Evolutionary conservation across 2,888 invertebrate species (phyloP).

Genomic region (Synergus japonicus): DNA sequence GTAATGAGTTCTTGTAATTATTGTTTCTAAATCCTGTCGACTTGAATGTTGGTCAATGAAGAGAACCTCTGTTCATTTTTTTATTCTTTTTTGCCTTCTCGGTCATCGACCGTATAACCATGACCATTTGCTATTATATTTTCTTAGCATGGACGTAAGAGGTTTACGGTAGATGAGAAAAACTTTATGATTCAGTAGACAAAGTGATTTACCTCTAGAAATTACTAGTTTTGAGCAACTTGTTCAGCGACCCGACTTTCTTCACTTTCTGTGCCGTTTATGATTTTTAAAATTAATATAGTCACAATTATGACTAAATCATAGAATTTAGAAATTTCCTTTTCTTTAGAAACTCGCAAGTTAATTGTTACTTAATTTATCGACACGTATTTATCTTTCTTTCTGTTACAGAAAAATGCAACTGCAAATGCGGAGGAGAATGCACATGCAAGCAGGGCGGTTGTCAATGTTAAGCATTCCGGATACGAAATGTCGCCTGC

Average conservation of each 20-base stretch:
- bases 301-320: not conserved
- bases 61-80: slow-evolving; percentile 22
- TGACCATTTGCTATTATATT: slow-evolving; percentile 45
- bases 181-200: not conserved
- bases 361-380: slow-evolving; percentile 2
- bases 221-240: not conserved
- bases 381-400: slow-evolving; percentile 34
- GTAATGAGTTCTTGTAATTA: not conserved
- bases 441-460: slow-evolving; percentile 46
- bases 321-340: not conserved
- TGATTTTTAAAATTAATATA: not conserved
- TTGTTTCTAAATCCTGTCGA: slow-evolving; percentile 39
- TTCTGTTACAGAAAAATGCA: slow-evolving; percentile 68
- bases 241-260: not conserved
- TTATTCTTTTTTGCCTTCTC: slow-evolving; percentile 14
- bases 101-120: slow-evolving; percentile 43
- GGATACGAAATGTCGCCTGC: slow-evolving; percentile 38
- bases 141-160: not conserved
- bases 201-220: slow-evolving; percentile 12
- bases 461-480: slow-evolving; percentile 46
- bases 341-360: not conserved
- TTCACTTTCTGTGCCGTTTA: not conserved
- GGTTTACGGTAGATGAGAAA: not conserved
- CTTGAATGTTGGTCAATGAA: slow-evolving; percentile 15
- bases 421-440: slow-evolving; percentile 63